phyloP scores from a whole-genome alignment of 2,888 invertebrate species.

The Noctua janthe region DNA sequence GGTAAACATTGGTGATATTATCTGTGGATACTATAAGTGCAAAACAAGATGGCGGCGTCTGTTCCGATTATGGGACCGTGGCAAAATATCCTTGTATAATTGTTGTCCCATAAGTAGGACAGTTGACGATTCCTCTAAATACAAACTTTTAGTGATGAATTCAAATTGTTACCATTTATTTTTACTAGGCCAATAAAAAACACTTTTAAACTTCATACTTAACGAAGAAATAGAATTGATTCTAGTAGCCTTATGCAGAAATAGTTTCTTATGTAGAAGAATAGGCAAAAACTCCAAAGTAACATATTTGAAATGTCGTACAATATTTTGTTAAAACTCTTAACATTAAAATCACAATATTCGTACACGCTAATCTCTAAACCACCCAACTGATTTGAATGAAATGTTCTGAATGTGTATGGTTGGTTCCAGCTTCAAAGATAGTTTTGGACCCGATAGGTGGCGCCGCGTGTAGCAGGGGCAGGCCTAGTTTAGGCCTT shows the following conservation, averaged over 20 bases:
- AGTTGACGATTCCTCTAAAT: not conserved
- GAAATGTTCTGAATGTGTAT: too few relatives aligned
- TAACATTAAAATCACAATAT: too few relatives aligned
- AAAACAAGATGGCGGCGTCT: not conserved
- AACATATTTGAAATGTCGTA: not conserved
- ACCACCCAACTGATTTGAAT: too few relatives aligned
- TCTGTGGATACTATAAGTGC: not conserved
- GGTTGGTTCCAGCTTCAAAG: not conserved
- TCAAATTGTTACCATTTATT: not conserved
- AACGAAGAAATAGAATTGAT: not conserved
- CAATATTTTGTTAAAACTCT: too few relatives aligned
- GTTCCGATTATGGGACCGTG: not conserved
- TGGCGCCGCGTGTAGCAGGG: too few relatives aligned
- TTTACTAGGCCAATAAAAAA: not conserved
- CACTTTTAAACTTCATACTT: conserved; percentile 1
- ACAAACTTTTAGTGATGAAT: not conserved
- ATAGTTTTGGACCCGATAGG: too few relatives aligned
- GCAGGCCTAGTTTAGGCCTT: too few relatives aligned
- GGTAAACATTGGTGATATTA: not conserved
- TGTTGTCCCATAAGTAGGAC: not conserved
- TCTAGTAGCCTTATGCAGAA: not conserved
- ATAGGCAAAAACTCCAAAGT: not conserved
- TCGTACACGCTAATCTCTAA: too few relatives aligned
- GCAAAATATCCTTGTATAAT: not conserved
- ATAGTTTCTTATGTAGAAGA: not conserved